These are phyloP conservation scores for Empidonax traillii DNA, from an alignment of 2,113 vertebrate species.

Conservation along the genomic window DNA sequence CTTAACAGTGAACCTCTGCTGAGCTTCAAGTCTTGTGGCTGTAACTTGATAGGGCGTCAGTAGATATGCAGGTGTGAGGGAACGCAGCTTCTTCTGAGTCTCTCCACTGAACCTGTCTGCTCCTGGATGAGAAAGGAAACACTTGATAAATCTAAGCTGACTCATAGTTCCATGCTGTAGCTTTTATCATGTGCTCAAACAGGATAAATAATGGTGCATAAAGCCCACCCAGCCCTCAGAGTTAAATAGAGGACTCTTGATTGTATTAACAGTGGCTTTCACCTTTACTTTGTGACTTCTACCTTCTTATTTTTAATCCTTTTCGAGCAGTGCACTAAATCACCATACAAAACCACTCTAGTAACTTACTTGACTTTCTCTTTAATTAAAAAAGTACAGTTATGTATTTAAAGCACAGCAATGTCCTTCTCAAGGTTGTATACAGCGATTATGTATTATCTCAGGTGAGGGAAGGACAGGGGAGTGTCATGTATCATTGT, in stretches of 20 bases:
- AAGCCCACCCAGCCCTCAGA: neutral
- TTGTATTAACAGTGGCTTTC: accelerated
- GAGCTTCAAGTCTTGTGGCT: neutral
- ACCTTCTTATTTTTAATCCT: neutral
- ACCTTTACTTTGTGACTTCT: neutral
- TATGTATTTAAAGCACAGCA: neutral
- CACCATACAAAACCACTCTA: neutral
- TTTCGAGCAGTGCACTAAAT: neutral
- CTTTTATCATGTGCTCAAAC: neutral
- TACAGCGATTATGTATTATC: neutral
- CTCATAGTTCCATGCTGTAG: neutral
- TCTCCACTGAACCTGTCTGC: neutral
- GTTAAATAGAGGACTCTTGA: neutral
- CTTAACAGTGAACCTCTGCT: neutral
- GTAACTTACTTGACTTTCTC: slow-evolving; percentile 2
- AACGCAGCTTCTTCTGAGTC: neutral
- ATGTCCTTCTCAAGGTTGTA: neutral
- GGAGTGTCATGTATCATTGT: neutral
- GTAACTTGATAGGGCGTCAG: neutral
- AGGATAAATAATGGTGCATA: neutral
- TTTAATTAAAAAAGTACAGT: slow-evolving; percentile 25
- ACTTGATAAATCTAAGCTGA: neutral
- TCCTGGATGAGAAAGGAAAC: neutral
- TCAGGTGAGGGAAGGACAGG: neutral
- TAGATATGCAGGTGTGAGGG: neutral